A percentile compares a stretch with the other conserved stretches of the same genome.
Conservation (phyloP, 2,888 invertebrate species). For the Leptogaster cylindrica region DNA sequence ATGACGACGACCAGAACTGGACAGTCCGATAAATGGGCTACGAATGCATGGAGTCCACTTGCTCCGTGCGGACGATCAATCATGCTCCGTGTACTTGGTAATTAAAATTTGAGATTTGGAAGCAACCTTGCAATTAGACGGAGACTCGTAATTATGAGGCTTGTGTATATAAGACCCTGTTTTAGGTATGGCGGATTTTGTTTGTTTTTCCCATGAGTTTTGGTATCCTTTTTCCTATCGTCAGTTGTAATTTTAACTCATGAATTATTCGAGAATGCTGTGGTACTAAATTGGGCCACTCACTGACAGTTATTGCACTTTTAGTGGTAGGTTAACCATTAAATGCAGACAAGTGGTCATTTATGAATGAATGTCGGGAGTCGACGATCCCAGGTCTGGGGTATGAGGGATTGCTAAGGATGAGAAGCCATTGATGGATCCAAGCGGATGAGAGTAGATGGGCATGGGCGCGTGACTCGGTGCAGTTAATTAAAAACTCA, state of each 20-base stretch:
- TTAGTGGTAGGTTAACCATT: slow-evolving; percentile 32
- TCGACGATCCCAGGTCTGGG: slow-evolving; percentile 11
- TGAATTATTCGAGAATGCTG: slow-evolving; percentile 14
- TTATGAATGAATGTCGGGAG: slow-evolving; percentile 6
- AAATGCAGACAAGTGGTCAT: slow-evolving; percentile 37
- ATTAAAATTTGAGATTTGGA: slow-evolving; percentile 29
- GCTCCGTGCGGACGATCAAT: slow-evolving; percentile 17
- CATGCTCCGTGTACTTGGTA: slow-evolving; percentile 2
- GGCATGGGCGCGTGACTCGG: slow-evolving; percentile 17
- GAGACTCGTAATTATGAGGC: slow-evolving; percentile 22
- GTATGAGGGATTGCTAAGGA: background rate
- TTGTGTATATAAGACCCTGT: background rate
- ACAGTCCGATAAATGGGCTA: background rate
- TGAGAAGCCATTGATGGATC: too few species aligned
- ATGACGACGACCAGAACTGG: background rate
- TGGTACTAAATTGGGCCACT: slow-evolving; percentile 29
- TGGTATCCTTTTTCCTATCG: slow-evolving; percentile 20
- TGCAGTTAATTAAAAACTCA: slow-evolving; percentile 31
- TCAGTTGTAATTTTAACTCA: slow-evolving; percentile 11
- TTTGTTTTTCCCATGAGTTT: slow-evolving; percentile 6
- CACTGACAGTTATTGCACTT: slow-evolving; percentile 41
- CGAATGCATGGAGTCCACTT: slow-evolving; percentile 10
- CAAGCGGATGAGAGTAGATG: background rate
- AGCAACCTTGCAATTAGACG: slow-evolving; percentile 31
- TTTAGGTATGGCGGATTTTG: background rate